phyloP scores from a whole-genome alignment of 1,140 invertebrate species.

The Lepidurus couesii region DNA sequence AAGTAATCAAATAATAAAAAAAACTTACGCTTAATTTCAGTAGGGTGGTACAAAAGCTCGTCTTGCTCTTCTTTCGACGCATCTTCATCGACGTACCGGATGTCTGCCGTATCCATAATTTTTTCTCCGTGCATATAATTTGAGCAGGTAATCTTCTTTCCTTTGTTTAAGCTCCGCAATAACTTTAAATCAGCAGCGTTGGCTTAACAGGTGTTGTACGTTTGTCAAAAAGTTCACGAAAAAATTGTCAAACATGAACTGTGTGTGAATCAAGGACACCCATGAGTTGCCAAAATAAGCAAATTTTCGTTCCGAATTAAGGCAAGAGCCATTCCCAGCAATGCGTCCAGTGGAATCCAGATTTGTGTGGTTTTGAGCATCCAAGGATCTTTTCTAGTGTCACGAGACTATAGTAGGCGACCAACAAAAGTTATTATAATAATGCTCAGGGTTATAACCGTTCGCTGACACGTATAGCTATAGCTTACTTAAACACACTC shows the following conservation, averaged over 20 bases:
- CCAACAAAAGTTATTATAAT: not conserved
- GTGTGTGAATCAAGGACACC: too few species aligned
- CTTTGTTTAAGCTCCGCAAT: too few species aligned
- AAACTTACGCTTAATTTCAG: not conserved
- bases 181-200: not conserved
- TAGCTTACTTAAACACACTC: not conserved
- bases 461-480: too few species aligned
- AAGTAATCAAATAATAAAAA: not conserved
- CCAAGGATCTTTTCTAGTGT: not conserved
- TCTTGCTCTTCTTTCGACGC: constrained; percentile 27
- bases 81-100: not conserved
- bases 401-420: not conserved
- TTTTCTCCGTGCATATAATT: too few species aligned
- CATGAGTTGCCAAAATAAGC: too few species aligned
- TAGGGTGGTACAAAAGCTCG: constrained; percentile 30
- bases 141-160: too few species aligned
- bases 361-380: not conserved
- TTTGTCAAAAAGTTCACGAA: not conserved
- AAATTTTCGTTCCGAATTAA: too few species aligned
- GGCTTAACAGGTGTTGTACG: not conserved
- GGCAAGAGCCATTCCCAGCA: too few species aligned
- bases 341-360: not conserved
- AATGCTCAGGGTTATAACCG: not conserved
- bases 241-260: too few species aligned
- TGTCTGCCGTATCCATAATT: not conserved